Percentiles rank a stretch among this genome's conserved stretches.
phyloP scores from a whole-genome alignment of 2,113 vertebrate genomes.

The Ictalurus punctatus region DNA sequence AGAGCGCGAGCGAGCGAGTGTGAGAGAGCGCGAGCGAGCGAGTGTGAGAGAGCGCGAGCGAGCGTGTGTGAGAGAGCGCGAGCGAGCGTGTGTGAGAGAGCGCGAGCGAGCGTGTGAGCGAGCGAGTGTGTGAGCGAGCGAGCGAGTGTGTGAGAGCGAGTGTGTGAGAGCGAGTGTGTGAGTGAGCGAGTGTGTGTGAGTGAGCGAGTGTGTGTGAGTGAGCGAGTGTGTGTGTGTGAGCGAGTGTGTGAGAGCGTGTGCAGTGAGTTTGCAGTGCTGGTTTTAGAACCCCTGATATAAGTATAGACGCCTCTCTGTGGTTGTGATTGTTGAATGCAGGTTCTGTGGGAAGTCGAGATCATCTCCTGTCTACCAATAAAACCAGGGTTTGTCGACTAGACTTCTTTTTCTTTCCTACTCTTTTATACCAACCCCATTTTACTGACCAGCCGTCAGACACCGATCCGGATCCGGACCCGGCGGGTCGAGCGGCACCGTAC shows the following conservation, averaged over 20 bases:
- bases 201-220: background rate
- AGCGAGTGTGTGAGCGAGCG: background rate
- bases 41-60: too few species aligned
- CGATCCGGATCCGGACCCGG: background rate
- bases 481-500: background rate
- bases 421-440: conserved; percentile 19
- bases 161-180: conserved; percentile 15
- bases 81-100: too few species aligned
- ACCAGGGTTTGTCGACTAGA: conserved; percentile 7
- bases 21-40: too few species aligned
- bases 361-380: conserved; percentile 34
- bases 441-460: background rate
- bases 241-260: background rate
- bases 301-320: conserved; percentile 2
- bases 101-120: background rate
- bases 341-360: background rate
- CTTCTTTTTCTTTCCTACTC: background rate
- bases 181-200: background rate
- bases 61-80: too few species aligned
- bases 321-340: conserved; percentile 34
- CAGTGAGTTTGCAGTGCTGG: conserved; percentile 42
- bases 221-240: conserved; percentile 14
- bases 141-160: background rate
- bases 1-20: background rate
- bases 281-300: conserved; percentile 37